Evolutionary conservation across 2,797 vertebrate species (phyloP), one percentile per base, ranked within the genome.

Genomic region (Chanos chanos): DNA sequence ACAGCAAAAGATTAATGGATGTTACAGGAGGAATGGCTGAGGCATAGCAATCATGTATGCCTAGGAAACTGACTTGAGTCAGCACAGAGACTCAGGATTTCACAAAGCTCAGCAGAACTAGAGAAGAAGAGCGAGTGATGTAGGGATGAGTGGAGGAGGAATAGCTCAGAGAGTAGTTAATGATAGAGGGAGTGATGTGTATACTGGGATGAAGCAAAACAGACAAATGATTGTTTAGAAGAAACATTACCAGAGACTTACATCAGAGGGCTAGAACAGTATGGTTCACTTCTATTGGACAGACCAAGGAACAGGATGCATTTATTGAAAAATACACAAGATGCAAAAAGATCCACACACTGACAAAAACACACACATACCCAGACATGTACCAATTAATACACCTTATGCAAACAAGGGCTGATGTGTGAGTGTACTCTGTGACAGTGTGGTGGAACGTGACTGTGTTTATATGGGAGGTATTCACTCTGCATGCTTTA

Each of bases 401-500:
- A 65, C 73, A 72, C 58, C 13, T 50, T 61, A 48, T 61, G 19
- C 36, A 64, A 68, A 75, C 62, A 68, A 53, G 60, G 1, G 34
- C 25, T 4, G 24, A 37, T 64, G 33, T 66, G 47, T 43, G 49
- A 55, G 55, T 51, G 12, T 9, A 48, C 6, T 47, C 9, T 36
- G 53, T 57, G 61, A 5, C 70, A 41, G 6, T 45, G 12, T 30
- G 33, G 16, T 30, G 44, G 48, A 45, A 62, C 60, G 30, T 34
- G 31, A 39, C 61, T 15, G 40, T 40, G 65, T 59, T 55, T 13
- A 27, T 16, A 21, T 16, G 36, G 28, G 53, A 64, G 64, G 48
- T 55, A 51, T 49, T 33, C 51, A 70, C 63, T 70, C 56, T 72
- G 67, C 49, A 74, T 75, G 72, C 73, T 64, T 61, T 78, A 75